Evolutionary conservation across 2,797 vertebrate genomes (phyloP).

Genomic region (Amniataba percoides): DNA sequence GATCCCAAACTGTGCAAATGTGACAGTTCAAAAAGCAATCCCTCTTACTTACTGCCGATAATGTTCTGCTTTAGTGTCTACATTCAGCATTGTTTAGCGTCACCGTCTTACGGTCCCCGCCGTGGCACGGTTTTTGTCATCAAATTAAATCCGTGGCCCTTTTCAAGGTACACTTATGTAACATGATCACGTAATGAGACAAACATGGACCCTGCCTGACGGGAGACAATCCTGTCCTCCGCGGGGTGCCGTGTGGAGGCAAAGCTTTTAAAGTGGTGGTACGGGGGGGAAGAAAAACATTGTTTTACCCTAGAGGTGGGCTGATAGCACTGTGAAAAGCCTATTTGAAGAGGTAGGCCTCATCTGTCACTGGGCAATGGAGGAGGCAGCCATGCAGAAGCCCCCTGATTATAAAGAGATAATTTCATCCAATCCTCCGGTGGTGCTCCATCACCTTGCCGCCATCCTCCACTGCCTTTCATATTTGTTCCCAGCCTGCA

Average conservation of each 20-base stretch:
- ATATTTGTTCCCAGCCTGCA: slow-evolving; percentile 81
- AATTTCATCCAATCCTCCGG: slow-evolving; percentile 81
- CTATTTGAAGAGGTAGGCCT: slow-evolving; percentile 81
- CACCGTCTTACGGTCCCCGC: slow-evolving; percentile 26
- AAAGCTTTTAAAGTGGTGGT: slow-evolving; percentile 76
- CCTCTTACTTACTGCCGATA: slow-evolving; percentile 42
- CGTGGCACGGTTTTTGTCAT: slow-evolving; percentile 54
- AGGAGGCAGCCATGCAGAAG: slow-evolving; percentile 82
- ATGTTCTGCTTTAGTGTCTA: slow-evolving; percentile 46
- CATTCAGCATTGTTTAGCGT: slow-evolving; percentile 47
- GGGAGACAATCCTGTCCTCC: slow-evolving; percentile 52
- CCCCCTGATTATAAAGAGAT: slow-evolving; percentile 85
- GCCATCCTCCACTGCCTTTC: slow-evolving; percentile 81
- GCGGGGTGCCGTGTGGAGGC: slow-evolving; percentile 60
- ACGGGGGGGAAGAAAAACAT: slow-evolving; percentile 75
- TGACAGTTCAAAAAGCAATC: slow-evolving; percentile 66
- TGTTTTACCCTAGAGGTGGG: slow-evolving; percentile 80
- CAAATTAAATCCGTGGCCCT: slow-evolving; percentile 60
- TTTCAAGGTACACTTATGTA: slow-evolving; percentile 68
- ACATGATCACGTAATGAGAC: slow-evolving; percentile 67
- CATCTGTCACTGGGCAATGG: slow-evolving; percentile 82
- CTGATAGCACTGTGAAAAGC: slow-evolving; percentile 76
- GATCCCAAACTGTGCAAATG: slow-evolving; percentile 53
- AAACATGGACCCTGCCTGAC: slow-evolving; percentile 60
- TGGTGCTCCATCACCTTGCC: slow-evolving; percentile 78